A percentile compares a stretch with the other conserved stretches of the same genome.
Conservation (phyloP, 1,140 invertebrate species). For the Dinoponera quadriceps region DNA sequence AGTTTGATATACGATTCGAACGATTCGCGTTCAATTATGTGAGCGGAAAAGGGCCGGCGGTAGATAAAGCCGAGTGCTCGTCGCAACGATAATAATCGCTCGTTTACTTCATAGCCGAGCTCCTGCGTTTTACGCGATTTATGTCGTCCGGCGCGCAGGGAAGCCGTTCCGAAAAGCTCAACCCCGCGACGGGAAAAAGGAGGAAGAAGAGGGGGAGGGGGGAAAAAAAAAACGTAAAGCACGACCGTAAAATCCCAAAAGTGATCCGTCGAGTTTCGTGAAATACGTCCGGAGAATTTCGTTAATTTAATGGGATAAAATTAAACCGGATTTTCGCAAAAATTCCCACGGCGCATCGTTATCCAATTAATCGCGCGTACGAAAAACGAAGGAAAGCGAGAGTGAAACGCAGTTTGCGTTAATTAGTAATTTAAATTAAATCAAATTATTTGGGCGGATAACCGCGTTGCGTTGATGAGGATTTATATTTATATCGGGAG, state of each 20-base stretch:
- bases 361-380: not conserved
- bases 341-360: not conserved
- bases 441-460: not conserved
- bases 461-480: too few species aligned
- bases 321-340: not conserved
- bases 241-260: constrained; percentile 3
- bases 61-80: constrained; percentile 18
- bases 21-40: constrained; percentile 43
- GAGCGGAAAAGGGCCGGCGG: not conserved
- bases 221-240: not conserved
- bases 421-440: not conserved
- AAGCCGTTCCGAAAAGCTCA: not conserved
- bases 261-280: not conserved
- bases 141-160: not conserved
- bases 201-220: too few species aligned
- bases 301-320: constrained; percentile 1
- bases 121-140: constrained; percentile 25
- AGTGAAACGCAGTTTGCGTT: not conserved
- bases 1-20: constrained; percentile 47
- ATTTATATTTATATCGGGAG: constrained; percentile 9
- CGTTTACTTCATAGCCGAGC: constrained; percentile 12
- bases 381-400: not conserved
- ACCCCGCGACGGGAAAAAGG: not conserved
- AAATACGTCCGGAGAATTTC: not conserved
- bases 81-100: constrained; percentile 36